Evolutionary conservation across 2,888 invertebrate genomes (phyloP), one percentile per base, ranked within the genome.

Genomic region (Epistrophe grossulariae): DNA sequence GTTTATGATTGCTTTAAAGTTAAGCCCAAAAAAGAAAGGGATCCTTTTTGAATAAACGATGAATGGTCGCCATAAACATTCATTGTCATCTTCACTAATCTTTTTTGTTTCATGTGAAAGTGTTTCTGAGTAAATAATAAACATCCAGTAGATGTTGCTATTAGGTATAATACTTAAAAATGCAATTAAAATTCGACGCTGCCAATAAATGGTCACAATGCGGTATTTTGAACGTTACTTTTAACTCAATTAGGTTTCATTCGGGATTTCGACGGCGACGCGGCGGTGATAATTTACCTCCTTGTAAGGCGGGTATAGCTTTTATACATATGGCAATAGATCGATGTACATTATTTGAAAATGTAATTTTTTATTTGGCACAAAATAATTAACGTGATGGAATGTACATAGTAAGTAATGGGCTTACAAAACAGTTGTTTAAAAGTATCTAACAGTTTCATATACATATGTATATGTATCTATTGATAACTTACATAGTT

Each of bases 181-280:
- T 55, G 28, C 55, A 55, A 17, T 55, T 52, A 6, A 28, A 28
- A 31, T 15, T 76, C 17, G n/a, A 57, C 66, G 76, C 55, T 66
- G 66, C 76, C 66, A 76, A 76, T 50, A 48, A 48, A 59, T 19
- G 19, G 64, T 45, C 55, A 76, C 28, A 40, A 76, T 76, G 35
- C 35, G 64, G 31, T 31, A 55, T n/a, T 15, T 57, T 66, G 10
- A 28, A 55, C 43, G 28, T 52, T 31, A 31, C 19, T 50, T 48
- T 48, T 17, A 0, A 48, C 17, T 17, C 2, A 50, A 50, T 50
- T 11, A 11, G 19, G 50, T 19, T 50, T 48, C 9, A 17, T 9
- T 17, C 10, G 48, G 48, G 48, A 45, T n/a, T 45, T 48, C 5
- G 10, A 48, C 9, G 19, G 19, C 10, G 17, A 17, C 19, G 38